phyloP scores from a whole-genome alignment of 1,140 invertebrate genomes.

The Coelopa frigida region DNA sequence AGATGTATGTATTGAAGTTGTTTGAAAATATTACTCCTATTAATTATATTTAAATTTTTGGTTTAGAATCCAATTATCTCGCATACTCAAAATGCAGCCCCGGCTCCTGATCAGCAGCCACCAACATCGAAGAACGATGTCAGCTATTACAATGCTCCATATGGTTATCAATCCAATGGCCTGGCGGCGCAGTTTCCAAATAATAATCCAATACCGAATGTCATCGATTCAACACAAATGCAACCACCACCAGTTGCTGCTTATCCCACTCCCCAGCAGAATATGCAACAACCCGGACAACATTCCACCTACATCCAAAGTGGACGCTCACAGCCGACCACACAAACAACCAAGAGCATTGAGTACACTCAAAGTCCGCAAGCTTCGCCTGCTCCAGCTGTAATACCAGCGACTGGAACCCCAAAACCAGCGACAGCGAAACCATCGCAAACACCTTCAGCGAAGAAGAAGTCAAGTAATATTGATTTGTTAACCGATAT shows the following conservation, averaged over 20 bases:
- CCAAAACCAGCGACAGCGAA: conserved; percentile 2
- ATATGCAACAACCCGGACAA: conserved; percentile 5
- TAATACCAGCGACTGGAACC: conserved; percentile 5
- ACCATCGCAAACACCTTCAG: not conserved
- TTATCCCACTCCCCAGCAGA: not conserved
- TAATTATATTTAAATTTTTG: not conserved
- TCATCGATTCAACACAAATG: no score
- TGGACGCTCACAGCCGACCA: conserved; percentile 28
- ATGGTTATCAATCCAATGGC: conserved; percentile 32
- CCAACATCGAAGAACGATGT: not conserved
- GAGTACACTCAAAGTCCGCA: conserved; percentile 26
- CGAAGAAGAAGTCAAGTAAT: conserved; percentile 50
- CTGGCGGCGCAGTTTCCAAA: not conserved
- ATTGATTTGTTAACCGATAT: conserved; percentile 71
- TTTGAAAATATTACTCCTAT: not conserved
- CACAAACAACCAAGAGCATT: conserved; percentile 33
- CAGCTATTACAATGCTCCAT: conserved; percentile 33
- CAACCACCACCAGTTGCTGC: conserved; percentile 1
- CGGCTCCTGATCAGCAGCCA: not conserved
- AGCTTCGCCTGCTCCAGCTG: not conserved
- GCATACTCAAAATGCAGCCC: conserved; percentile 24
- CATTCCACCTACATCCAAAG: conserved; percentile 37
- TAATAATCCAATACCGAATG: no score
- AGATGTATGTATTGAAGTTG: conserved; percentile 25
- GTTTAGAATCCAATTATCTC: conserved; percentile 34